Conservation (phyloP, 2,888 invertebrate genomes). For the Polietes domitor region DNA sequence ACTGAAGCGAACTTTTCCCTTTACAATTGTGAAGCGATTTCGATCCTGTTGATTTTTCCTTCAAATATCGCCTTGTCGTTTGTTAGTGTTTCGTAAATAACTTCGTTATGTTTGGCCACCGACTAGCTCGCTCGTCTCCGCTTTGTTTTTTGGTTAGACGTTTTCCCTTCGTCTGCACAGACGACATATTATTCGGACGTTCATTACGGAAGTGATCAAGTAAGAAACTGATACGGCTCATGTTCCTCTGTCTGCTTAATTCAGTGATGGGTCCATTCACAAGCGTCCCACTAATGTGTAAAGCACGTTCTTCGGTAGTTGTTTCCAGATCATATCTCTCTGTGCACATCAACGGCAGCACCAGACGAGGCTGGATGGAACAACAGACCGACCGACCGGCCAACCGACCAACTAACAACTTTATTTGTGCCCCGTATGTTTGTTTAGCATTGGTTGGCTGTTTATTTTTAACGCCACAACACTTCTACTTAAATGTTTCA, state of each 20-base stretch:
- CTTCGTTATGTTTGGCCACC: too few species aligned
- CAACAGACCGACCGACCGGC: not conserved
- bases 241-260: constrained; percentile 15
- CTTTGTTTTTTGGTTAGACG: too few species aligned
- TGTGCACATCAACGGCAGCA: constrained; percentile 50
- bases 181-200: not conserved
- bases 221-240: constrained; percentile 24
- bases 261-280: constrained; percentile 1
- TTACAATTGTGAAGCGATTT: too few species aligned
- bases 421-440: constrained; percentile 52
- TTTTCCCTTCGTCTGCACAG: not conserved
- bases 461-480: constrained; percentile 62
- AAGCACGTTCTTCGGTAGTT: constrained; percentile 57
- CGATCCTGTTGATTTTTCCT: too few species aligned
- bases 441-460: not conserved
- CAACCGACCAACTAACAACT: constrained; percentile 55
- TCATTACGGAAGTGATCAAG: constrained; percentile 10
- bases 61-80: too few species aligned
- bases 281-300: constrained; percentile 44
- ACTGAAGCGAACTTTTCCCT: too few species aligned
- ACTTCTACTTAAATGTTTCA: constrained; percentile 62
- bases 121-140: too few species aligned
- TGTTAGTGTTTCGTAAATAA: too few species aligned
- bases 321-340: constrained; percentile 51
- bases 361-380: not conserved